Conservation (phyloP, 1,140 invertebrate genomes). For the Sycophaga agraensis region DNA sequence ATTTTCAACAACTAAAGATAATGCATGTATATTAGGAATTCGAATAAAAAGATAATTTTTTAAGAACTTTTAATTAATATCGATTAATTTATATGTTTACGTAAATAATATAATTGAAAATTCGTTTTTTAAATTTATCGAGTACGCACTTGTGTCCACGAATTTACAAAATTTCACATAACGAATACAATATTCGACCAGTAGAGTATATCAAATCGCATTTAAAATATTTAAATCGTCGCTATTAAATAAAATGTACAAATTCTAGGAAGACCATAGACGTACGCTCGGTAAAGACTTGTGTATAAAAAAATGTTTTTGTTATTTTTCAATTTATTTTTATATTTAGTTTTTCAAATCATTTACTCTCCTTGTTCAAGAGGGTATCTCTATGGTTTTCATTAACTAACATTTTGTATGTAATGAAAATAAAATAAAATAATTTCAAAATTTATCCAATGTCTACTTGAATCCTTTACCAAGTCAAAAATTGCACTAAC, state of each 20-base stretch:
- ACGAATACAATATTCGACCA: constrained; percentile 2
- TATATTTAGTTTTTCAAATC: constrained; percentile 25
- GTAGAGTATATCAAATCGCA: constrained; percentile 16
- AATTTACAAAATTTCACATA: constrained; percentile 2
- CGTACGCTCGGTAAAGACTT: neutral
- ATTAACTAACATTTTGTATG: constrained; percentile 24
- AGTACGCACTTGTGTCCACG: neutral
- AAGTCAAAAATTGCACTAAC: too few relatives aligned
- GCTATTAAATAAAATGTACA: constrained; percentile 22
- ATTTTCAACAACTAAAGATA: constrained; percentile 1
- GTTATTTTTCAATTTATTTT: constrained; percentile 27
- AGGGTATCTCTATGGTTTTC: constrained; percentile 25
- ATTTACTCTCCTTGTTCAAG: neutral
- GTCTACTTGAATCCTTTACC: too few relatives aligned
- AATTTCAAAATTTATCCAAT: constrained; percentile 17
- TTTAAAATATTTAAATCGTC: constrained; percentile 25
- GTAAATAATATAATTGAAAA: constrained; percentile 8
- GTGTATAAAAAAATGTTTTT: constrained; percentile 18
- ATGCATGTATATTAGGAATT: constrained; percentile 7
- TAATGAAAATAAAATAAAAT: constrained; percentile 19
- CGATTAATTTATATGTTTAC: neutral
- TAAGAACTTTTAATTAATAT: neutral
- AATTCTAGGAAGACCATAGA: constrained; percentile 22
- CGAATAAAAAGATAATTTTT: neutral
- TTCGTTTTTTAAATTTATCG: constrained; percentile 5